Evolutionary conservation across 2,797 vertebrate species (phyloP).

Genomic region (Peromyscus attwateri): DNA sequence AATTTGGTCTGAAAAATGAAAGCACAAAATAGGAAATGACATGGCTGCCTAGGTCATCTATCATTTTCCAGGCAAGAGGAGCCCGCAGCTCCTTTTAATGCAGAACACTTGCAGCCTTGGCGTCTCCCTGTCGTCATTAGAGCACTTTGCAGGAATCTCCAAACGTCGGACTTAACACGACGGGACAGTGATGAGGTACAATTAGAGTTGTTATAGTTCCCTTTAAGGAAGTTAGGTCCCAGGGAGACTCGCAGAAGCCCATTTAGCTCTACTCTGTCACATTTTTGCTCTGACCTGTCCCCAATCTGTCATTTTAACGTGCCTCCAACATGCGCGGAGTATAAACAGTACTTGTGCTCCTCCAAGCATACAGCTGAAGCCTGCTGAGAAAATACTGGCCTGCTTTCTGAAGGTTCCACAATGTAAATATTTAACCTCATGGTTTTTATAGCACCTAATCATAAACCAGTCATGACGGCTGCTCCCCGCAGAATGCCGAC

Average conservation of each 20-base stretch:
- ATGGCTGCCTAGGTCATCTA: slow-evolving; percentile 85
- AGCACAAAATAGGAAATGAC: slow-evolving; percentile 88
- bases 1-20: slow-evolving; percentile 93
- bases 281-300: slow-evolving; percentile 87
- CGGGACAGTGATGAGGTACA: slow-evolving; percentile 89
- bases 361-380: slow-evolving; percentile 67
- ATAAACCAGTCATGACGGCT: background rate
- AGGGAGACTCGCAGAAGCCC: slow-evolving; percentile 86
- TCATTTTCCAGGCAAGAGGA: slow-evolving; percentile 83
- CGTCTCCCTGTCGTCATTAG: background rate
- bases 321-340: slow-evolving; percentile 69
- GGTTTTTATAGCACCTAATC: slow-evolving; percentile 57
- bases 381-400: slow-evolving; percentile 70
- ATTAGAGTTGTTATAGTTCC: slow-evolving; percentile 84
- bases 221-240: slow-evolving; percentile 88
- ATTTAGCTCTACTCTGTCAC: slow-evolving; percentile 87
- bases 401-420: slow-evolving; percentile 77
- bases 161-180: slow-evolving; percentile 82
- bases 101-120: background rate
- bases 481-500: background rate
- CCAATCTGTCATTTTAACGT: slow-evolving; percentile 89
- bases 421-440: slow-evolving; percentile 74
- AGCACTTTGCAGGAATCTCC: slow-evolving; percentile 76
- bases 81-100: slow-evolving; percentile 72
- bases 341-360: slow-evolving; percentile 79